Evolutionary conservation across 2,113 vertebrate species (phyloP), one percentile per base, ranked within the genome.

Genomic region (Emydocephalus ijimae): DNA sequence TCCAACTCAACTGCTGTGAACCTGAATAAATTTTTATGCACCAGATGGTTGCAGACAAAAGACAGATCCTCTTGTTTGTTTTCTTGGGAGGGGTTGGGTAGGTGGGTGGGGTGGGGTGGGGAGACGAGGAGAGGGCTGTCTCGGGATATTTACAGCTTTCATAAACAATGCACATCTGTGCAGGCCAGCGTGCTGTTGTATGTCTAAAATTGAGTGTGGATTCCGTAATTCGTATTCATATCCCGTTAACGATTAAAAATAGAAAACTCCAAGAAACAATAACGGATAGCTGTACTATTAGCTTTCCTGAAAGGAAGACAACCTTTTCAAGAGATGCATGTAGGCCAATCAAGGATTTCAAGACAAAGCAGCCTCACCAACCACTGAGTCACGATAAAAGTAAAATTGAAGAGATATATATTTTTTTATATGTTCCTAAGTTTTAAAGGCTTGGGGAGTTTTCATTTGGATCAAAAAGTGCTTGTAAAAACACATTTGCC

Each of bases 1-100:
- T 96, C 57, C 92, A 89, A 59, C 11, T 93, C 93, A 85, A 61
- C 55, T 89, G 94, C 89, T 95, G 52, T 91, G 18, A 48, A 12
- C 24, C 74, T 43, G 20, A 97, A 97, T 96, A 96, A 96, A 96
- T 96, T 96, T 96, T 96, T 96, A 96, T 95, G 95, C 88, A 50
- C 55, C 89, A 94, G 45, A 56, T 0, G 0, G 64, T 90, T 92
- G 85, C 85, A 87, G 56, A 39, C 50, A 81, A 85, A 81, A 91
- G 29, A n/a, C 29, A 26, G 21, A 6, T 61, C n/a, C 18, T 1
- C 0, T 0, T 91, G 89, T 92, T 52, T 81, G 89, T 45, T 0
- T 0, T 90, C 55, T 87, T 12, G 59, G 48, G 74, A 7, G 48
- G 48, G 5, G 15, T 34, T 12, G 18, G 48, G 48, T 9, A 50